These are phyloP conservation scores for Ophthalmotilapia sp. DNA, from an alignment of 2,113 vertebrate species.

Conservation along the genomic window DNA sequence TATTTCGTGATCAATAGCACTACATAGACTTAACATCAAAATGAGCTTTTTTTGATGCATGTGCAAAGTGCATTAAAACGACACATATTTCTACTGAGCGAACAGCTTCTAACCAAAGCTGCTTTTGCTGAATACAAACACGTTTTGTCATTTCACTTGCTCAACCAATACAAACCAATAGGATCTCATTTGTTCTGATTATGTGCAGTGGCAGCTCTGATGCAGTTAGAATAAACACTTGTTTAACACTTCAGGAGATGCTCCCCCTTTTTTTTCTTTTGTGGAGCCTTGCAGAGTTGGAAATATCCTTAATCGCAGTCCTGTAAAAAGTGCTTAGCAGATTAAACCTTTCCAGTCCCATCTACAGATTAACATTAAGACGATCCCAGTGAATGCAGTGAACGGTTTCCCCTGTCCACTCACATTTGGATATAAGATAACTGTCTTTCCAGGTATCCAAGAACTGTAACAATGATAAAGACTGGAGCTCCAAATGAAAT, in stretches of 20 bases:
- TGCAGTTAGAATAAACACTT: neutral
- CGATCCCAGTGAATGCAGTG: conserved; percentile 11
- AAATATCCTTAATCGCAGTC: neutral
- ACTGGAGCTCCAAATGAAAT: neutral
- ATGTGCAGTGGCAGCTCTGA: neutral
- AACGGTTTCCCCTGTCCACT: neutral
- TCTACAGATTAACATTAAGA: conserved; percentile 51
- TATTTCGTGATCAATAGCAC: neutral
- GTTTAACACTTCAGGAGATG: neutral
- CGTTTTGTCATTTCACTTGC: neutral
- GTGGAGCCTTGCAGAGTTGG: neutral
- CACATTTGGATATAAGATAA: neutral
- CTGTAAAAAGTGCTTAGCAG: conserved; percentile 27
- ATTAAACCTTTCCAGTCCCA: conserved; percentile 48
- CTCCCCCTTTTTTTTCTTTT: neutral
- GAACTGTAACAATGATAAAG: neutral
- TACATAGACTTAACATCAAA: neutral
- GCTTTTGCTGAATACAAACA: neutral
- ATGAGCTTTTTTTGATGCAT: neutral
- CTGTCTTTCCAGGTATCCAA: conserved; percentile 2
- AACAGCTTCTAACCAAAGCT: neutral
- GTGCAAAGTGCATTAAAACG: neutral
- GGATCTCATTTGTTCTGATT: neutral
- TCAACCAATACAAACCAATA: neutral
- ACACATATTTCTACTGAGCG: neutral